phyloP scores from a whole-genome alignment of 2,797 vertebrate genomes.

The Esox masquinongy region DNA sequence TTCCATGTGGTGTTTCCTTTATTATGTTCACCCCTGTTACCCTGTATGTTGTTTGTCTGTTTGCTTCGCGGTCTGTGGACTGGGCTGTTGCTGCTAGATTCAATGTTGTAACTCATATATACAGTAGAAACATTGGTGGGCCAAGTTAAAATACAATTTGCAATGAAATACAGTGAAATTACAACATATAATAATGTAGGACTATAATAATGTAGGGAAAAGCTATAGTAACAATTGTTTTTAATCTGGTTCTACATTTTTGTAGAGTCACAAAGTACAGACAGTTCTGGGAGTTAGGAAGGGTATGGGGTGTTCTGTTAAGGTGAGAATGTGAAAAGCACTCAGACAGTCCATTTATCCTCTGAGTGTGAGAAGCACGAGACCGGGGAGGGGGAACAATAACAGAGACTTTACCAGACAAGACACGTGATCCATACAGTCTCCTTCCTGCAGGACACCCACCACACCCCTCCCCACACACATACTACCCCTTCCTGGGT shows the following conservation, averaged over 20 bases:
- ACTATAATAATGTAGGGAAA: not conserved
- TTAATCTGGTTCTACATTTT: not conserved
- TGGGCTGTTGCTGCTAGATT: not conserved
- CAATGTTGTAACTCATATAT: not conserved
- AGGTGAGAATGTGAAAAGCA: not conserved
- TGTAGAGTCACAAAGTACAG: not conserved
- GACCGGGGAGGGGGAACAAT: conserved; percentile 38
- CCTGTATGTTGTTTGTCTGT: not conserved
- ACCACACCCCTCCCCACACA: conserved; percentile 1
- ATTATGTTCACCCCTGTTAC: no score
- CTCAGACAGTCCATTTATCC: conserved; percentile 50
- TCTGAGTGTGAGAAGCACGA: conserved; percentile 42
- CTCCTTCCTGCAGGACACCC: conserved; percentile 47
- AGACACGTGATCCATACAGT: conserved; percentile 58
- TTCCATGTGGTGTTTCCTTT: no score
- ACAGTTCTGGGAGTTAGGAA: not conserved
- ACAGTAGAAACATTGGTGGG: not conserved
- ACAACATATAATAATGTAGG: not conserved
- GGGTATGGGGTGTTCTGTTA: not conserved
- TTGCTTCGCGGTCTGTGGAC: not conserved
- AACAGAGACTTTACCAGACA: conserved; percentile 48
- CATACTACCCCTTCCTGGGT: conserved; percentile 26
- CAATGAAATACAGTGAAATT: not conserved
- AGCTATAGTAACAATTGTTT: not conserved
- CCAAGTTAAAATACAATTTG: not conserved